These are phyloP conservation scores for Varecia variegata DNA, from an alignment of 2,797 vertebrate genomes.

Conservation along the genomic window DNA sequence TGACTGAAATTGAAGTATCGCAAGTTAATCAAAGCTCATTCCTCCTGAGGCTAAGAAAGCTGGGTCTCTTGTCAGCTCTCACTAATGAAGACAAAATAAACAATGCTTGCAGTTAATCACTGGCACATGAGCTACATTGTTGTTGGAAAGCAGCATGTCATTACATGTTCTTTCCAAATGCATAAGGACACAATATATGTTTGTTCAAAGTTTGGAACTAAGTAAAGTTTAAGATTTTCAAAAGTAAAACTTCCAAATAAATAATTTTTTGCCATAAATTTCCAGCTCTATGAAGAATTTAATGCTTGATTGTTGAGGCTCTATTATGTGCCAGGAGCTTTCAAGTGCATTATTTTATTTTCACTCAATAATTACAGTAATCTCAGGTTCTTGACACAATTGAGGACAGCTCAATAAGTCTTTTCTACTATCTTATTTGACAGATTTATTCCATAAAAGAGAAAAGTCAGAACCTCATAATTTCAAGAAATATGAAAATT, in stretches of 20 bases:
- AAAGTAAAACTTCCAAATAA: slow-evolving; percentile 4
- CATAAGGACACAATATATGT: not conserved
- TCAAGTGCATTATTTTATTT: not conserved
- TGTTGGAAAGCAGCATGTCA: not conserved
- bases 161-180: not conserved
- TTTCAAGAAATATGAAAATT: not conserved
- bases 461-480: not conserved
- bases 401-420: not conserved
- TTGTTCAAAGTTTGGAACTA: not conserved
- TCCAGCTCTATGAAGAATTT: not conserved
- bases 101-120: not conserved
- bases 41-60: not conserved
- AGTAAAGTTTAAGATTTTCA: not conserved
- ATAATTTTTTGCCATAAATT: not conserved
- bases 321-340: not conserved
- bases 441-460: not conserved
- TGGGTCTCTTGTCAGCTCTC: slow-evolving; percentile 31
- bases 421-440: not conserved
- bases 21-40: slow-evolving; percentile 38
- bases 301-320: not conserved
- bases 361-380: not conserved
- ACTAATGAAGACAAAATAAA: slow-evolving; percentile 62
- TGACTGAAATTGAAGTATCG: not conserved
- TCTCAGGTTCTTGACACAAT: not conserved
- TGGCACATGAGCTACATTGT: not conserved